Base-by-base conservation (phyloP, 2,888 invertebrate species). In the Steinernema hermaphroditum region DNA sequence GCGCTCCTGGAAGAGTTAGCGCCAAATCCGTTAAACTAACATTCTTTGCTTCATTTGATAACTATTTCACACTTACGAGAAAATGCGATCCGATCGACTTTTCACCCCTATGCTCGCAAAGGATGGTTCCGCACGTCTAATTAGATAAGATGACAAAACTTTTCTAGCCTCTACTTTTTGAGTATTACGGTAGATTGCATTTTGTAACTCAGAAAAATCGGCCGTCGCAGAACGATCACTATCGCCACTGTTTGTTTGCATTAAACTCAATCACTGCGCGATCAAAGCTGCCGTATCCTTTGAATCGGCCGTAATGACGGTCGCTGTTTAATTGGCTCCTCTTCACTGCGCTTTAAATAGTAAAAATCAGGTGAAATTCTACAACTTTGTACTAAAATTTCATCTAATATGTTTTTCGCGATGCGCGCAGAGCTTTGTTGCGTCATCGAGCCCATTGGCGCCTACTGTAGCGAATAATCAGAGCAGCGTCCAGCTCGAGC, bases 201-300 rank as follows among this genome's bases (percentile, higher is more conserved):
- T 34, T n/a, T 62, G 22, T 34, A 62, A 32, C 16, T 62, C 32
- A 54, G 54, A 24, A n/a, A 14, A 29, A 62, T 1, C 32, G 62
- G 16, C 32, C 16, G 62, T 32, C 62, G 29, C 29, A 9, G 29
- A 29, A 2, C 29, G 27, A 29, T 62, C 34, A 16, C 34, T 12
- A 32, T 37, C 37, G n/a, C 16, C 62, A 27, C 62, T 8, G 19
- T 62, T 62, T 62, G 62, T 62, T 62, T 62, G 62, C 62, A 62
- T 62, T 62, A 62, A 62, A 62, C 62, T 62, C 62, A 32, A 62
- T 62, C 29, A 62, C 32, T 34, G 16, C 27, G 29, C 62, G 62
- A 62, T 62, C 62, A 62, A 62, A 62, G 62, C 62, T 62, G 62
- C 62, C 32, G 62, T 62, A 62, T 62, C 62, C 62, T 62, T 62